Base-by-base conservation (phyloP, 2,888 invertebrate genomes). In the Drosophila meridiana region DNA sequence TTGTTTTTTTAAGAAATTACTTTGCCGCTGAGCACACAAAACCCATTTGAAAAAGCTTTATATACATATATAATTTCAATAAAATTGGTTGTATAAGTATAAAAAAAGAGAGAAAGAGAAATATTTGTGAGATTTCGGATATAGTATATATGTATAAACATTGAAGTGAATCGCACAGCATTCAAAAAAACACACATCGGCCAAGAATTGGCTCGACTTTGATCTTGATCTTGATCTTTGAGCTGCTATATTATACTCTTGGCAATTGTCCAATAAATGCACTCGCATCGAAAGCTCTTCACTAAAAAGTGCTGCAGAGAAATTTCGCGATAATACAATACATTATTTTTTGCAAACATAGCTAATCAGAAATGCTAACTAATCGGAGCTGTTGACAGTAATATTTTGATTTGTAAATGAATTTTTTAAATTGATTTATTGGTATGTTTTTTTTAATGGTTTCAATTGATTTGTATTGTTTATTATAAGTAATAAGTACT, bases 201-300 rank as follows among this genome's bases (percentile, higher is more conserved):
- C 7, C 65, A 36, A 48, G n/a, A 64, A 63, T 52, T 38, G 40
- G 14, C 20, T 57, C 48, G 67, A 67, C 42, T 68, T 67, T 68
- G 68, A 38, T 26, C 66, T 57, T 67, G 68, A 68, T 68, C 67
- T 57, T 67, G 66, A 65, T n/a, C 65, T 67, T 40, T 42, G 47
- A 67, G 53, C 40, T 59, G 20, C 32, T 60, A 50, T 34, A 40
- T 14, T 42, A 36, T 30, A 57, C 36, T 14, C 30, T 11, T 68
- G 68, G 68, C 68, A 67, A 9, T 13, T 26, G 36, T 36, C 67
- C 68, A 68, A 67, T n/a, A 50, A 50, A 26, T 56, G 38, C 38
- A 40, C n/a, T 36, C 14, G 7, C 30, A 45, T 34, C 32, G 48
- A 38, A 43, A 50, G 43, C 48, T 68, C 42, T 36, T 50, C 26